These are phyloP conservation scores for Rhinichthys osculus DNA, from an alignment of 2,797 vertebrate genomes.

Conservation along the genomic window DNA sequence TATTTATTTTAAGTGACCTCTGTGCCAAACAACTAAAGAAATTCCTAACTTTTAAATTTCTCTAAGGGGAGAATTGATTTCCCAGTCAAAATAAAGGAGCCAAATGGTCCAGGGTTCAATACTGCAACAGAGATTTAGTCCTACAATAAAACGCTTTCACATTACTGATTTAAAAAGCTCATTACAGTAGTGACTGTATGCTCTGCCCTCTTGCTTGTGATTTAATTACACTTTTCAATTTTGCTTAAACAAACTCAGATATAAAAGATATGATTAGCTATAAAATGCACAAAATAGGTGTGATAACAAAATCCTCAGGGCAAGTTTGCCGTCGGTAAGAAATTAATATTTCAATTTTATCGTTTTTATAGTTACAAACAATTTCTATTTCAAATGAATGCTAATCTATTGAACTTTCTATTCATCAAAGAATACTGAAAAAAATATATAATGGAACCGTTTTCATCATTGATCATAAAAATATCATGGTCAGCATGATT, in stretches of 20 bases:
- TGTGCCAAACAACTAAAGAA: conserved; percentile 10
- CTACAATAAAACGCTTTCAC: conserved; percentile 34
- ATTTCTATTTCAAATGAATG: not conserved
- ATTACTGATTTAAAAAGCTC: conserved; percentile 32
- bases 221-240: conserved; percentile 68
- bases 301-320: not conserved
- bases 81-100: conserved; percentile 8
- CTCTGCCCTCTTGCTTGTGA: conserved; percentile 37
- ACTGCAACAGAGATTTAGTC: not conserved
- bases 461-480: not conserved
- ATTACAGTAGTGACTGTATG: conserved; percentile 1
- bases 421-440: not conserved
- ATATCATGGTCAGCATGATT: not conserved
- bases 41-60: conserved; percentile 2
- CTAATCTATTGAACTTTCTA: not conserved
- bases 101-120: not conserved
- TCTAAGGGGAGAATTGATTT: conserved; percentile 9
- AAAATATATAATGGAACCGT: not conserved
- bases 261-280: not conserved
- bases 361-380: not conserved
- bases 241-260: conserved; percentile 54
- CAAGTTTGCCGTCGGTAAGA: not conserved
- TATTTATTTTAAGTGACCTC: not conserved
- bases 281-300: conserved; percentile 7
- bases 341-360: not conserved